These are phyloP conservation scores for Biston stratarius DNA, from an alignment of 2,888 invertebrate genomes.

Conservation along the genomic window DNA sequence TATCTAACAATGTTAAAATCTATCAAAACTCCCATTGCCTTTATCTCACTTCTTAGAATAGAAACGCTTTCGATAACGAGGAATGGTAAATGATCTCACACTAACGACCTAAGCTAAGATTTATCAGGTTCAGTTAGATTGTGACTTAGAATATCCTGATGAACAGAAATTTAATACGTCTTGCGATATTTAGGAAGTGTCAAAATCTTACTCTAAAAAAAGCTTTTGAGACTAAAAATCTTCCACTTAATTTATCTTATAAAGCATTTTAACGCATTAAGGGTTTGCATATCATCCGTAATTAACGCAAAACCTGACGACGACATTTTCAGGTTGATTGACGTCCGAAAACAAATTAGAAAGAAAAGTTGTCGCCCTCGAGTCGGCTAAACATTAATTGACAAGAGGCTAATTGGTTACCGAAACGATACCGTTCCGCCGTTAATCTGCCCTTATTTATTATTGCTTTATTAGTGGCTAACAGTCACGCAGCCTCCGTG, in stretches of 20 bases:
- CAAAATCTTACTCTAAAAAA: background rate
- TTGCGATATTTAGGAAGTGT: background rate
- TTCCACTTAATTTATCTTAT: background rate
- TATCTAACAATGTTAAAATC: too few relatives aligned
- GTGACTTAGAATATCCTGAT: too few relatives aligned
- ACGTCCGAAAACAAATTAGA: conserved; percentile 32
- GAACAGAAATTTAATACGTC: too few relatives aligned
- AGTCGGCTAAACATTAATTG: conserved; percentile 34
- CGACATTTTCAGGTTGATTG: conserved; percentile 31
- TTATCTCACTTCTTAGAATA: too few relatives aligned
- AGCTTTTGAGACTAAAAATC: conserved; percentile 14
- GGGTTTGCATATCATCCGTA: conserved; percentile 17
- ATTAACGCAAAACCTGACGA: conserved; percentile 17
- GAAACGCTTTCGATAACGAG: too few relatives aligned
- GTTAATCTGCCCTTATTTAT: conserved; percentile 35
- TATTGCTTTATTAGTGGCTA: conserved; percentile 29
- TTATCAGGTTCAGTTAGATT: too few relatives aligned
- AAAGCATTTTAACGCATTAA: conserved; percentile 15
- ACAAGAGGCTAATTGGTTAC: conserved; percentile 35
- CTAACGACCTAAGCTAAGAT: too few relatives aligned
- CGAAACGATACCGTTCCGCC: conserved; percentile 25
- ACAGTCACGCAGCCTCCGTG: conserved; percentile 19
- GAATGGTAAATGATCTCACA: too few relatives aligned
- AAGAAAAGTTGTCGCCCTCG: conserved; percentile 30
- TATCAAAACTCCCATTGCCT: too few relatives aligned